Evolutionary conservation across 2,113 vertebrate genomes (phyloP).

Genomic region (Hippopotamus amphibius): DNA sequence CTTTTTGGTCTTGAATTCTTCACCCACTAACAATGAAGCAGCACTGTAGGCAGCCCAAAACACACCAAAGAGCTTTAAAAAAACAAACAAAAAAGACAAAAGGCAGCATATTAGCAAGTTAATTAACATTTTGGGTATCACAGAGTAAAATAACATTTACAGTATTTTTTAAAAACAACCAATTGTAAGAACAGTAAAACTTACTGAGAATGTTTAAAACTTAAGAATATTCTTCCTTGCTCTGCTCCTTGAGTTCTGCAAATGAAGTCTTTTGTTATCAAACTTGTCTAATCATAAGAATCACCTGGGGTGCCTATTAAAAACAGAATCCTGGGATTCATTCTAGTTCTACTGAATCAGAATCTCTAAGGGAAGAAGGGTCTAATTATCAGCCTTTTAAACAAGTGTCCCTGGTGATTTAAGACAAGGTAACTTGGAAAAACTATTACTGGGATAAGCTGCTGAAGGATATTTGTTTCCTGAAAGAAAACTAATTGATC

Average conservation of each 20-base stretch:
- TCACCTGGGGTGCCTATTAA: not conserved
- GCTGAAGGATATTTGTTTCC: not conserved
- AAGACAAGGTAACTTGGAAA: not conserved
- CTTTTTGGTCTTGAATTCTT: constrained; percentile 99
- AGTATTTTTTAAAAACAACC: constrained; percentile 2
- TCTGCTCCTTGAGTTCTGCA: constrained; percentile 17
- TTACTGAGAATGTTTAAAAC: not conserved
- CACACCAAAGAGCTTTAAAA: constrained; percentile 95
- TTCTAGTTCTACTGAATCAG: not conserved
- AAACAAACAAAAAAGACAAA: constrained; percentile 82
- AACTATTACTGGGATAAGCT: not conserved
- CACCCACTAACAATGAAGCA: constrained; percentile 97
- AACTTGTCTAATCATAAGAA: constrained; percentile 10
- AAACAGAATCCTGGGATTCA: not conserved
- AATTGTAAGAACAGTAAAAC: constrained; percentile 11
- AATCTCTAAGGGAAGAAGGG: not conserved
- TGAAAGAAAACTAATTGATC: constrained; percentile 8
- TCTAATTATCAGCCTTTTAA: not conserved
- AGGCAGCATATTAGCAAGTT: constrained; percentile 80
- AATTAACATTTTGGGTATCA: constrained; percentile 26
- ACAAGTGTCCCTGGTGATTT: not conserved
- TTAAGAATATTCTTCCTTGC: not conserved
- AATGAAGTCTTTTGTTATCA: not conserved
- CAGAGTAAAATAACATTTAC: constrained; percentile 12
- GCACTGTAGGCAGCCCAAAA: constrained; percentile 99